phyloP scores from a whole-genome alignment of 1,140 invertebrate genomes.

The Sminthurinus signatus region DNA sequence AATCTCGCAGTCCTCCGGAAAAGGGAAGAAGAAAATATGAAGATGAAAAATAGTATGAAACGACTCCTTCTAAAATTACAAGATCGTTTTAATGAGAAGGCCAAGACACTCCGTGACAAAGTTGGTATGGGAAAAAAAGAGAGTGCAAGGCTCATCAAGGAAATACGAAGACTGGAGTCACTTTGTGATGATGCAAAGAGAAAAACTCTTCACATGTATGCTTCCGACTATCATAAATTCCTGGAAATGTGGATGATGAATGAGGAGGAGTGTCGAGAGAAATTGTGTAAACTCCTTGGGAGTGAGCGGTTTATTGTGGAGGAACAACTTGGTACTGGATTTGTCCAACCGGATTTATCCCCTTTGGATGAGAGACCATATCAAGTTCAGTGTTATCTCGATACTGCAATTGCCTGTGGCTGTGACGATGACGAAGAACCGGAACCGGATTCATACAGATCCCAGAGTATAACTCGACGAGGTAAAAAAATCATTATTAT shows the following conservation, averaged over 20 bases:
- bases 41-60: conserved; percentile 37
- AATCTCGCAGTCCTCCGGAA: conserved; percentile 30
- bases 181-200: conserved; percentile 1
- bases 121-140: conserved; percentile 20
- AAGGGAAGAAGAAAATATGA: conserved; percentile 29
- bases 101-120: neutral
- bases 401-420: neutral
- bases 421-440: neutral
- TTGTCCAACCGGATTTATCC: neutral
- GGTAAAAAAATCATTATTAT: too few species aligned
- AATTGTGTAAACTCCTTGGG: conserved; percentile 23
- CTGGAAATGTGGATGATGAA: conserved; percentile 35
- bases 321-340: conserved; percentile 21
- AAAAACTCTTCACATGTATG: conserved; percentile 25
- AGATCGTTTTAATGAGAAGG: conserved; percentile 27
- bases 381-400: conserved; percentile 20
- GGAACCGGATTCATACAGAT: too few species aligned
- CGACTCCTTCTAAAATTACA: conserved; percentile 27
- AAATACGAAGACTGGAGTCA: conserved; percentile 24
- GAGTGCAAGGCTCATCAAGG: conserved; percentile 17
- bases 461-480: too few species aligned
- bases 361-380: conserved; percentile 25
- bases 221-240: conserved; percentile 25
- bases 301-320: conserved; percentile 31
- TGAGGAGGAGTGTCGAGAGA: conserved; percentile 27